Evolutionary conservation across 2,888 invertebrate genomes (phyloP).

Genomic region (Trachelus tabidus): DNA sequence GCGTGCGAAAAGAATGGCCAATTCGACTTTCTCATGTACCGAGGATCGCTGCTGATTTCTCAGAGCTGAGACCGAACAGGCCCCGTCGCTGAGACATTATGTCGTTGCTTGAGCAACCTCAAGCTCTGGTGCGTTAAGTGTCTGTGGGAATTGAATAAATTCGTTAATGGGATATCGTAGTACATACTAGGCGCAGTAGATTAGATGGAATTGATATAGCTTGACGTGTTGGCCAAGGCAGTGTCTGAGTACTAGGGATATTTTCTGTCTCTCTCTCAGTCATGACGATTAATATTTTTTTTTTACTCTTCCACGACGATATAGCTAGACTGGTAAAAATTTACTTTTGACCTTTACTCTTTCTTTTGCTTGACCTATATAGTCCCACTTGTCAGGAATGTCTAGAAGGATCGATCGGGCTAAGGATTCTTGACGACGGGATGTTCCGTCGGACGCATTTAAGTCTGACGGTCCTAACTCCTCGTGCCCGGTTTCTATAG

Average conservation of each 20-base stretch:
- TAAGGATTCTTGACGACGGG: background rate
- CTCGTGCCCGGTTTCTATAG: background rate
- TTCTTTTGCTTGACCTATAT: background rate
- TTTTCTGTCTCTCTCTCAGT: background rate
- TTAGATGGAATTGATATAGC: background rate
- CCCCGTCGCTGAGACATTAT: background rate
- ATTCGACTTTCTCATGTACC: background rate
- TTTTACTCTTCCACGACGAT: background rate
- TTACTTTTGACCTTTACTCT: background rate
- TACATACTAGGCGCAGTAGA: background rate
- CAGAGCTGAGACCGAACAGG: background rate
- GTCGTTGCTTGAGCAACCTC: background rate
- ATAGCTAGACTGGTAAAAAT: no score
- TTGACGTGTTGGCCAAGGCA: background rate
- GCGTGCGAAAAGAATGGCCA: background rate
- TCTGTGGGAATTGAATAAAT: background rate
- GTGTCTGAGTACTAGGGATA: background rate
- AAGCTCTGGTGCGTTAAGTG: background rate
- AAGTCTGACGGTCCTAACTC: background rate
- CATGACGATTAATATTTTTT: background rate
- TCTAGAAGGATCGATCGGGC: background rate
- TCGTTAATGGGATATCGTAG: background rate
- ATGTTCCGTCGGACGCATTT: background rate
- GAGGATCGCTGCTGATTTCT: background rate
- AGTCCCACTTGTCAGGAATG: background rate